Evolutionary conservation across 1,140 invertebrate genomes (phyloP), one percentile per base, ranked within the genome.

Genomic region (Brachionus plicatilis): DNA sequence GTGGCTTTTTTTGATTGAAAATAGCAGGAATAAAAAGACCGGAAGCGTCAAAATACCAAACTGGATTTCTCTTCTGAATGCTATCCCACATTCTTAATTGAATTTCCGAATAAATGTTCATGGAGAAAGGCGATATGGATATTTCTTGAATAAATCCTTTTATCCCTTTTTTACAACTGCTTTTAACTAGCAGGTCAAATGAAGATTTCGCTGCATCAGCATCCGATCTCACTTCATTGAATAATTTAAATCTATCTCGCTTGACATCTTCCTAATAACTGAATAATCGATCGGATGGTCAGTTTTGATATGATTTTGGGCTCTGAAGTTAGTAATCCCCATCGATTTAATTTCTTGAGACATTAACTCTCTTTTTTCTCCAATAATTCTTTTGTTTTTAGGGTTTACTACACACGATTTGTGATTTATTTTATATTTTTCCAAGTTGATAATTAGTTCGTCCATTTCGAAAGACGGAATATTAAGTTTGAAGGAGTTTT

Each of bases 351-450:
- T 72, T 41, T 72, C 68, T 33, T 72, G 33, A 43, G 29, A 33
- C 37, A 72, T 37, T 41, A 41, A 17, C 37, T 72, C 37, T 72
- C 68, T 72, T 72, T 72, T 72, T 72, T 72, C 68, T 37, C 68
- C 68, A 17, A 17, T 72, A 72, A 72, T 72, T 27, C 65, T 27
- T 53, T 53, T 53, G 65, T 68, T 68, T 68, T 68, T 68, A 11
- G 65, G 65, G 24, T 68, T 37, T 37, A 68, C 24, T 27, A 68
- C 65, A 37, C 24, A 68, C 29, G 24, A 27, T 68, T 68, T 68
- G 37, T 72, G 68, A 72, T 43, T 72, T 37, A 72, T 41, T 68
- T 68, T 37, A 68, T 68, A 29, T 72, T 72, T 72, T 37, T 72
- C 37, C n/a, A 41, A 17, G 29, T 33, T 37, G n/a, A 37, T 41